Percentiles rank a stretch among this genome's conserved stretches.
Evolutionary conservation across 2,113 vertebrate genomes (phyloP).

Genomic region (Charadrius vociferus): DNA sequence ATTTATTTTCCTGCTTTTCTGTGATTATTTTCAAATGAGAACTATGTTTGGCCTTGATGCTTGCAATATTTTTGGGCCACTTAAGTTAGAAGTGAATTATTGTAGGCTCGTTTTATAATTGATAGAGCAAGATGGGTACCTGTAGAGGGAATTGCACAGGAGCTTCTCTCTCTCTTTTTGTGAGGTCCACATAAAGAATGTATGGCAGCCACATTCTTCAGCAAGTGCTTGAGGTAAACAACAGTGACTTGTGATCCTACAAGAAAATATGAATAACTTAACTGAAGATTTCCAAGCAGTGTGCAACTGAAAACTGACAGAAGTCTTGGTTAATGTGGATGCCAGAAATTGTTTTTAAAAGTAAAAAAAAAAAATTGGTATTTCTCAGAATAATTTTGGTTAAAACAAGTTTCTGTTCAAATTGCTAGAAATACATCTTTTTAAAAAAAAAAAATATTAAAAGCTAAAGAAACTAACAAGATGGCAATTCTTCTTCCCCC

Average conservation of each 20-base stretch:
- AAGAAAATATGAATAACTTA: background rate
- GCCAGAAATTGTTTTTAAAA: background rate
- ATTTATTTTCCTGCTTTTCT: background rate
- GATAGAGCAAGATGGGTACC: background rate
- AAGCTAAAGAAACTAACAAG: background rate
- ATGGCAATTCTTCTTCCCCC: background rate
- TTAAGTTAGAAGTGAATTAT: background rate
- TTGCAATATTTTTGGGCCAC: background rate
- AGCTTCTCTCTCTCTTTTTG: background rate
- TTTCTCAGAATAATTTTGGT: background rate
- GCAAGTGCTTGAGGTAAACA: background rate
- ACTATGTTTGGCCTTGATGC: background rate
- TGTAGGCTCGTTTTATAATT: background rate
- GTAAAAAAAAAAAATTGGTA: accelerated
- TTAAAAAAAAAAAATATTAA: background rate
- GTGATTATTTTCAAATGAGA: background rate
- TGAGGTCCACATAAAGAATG: background rate
- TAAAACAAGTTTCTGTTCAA: background rate
- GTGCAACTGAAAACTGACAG: background rate
- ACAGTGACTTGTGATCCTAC: background rate
- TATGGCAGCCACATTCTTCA: background rate
- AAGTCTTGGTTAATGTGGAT: background rate
- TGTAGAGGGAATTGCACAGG: background rate
- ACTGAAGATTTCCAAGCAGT: background rate
- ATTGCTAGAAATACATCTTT: background rate